Evolutionary conservation across 2,888 invertebrate genomes (phyloP), one percentile per base, ranked within the genome.

Genomic region (Eristalis arbustorum): DNA sequence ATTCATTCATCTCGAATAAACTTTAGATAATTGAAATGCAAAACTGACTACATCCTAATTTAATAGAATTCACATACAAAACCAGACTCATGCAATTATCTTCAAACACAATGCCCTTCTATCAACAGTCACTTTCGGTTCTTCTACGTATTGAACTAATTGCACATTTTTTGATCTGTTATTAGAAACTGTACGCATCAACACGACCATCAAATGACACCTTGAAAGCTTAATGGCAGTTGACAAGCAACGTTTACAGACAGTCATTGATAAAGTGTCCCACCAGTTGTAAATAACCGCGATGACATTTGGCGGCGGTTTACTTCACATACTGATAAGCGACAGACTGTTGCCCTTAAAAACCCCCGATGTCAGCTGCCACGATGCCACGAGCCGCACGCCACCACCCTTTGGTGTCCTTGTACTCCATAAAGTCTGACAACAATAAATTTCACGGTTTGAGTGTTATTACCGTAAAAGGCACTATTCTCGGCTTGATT

Each of bases 361-460:
- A 63, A 62, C n/a, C 42, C 13, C 34, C n/a, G 69, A 49, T 56
- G 49, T 8, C 63, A 83, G 42, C 72, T 68, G 77, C 34, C 68
- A 42, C 62, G 59, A 49, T 64, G 66, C 42, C 64, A 66, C 49
- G 11, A 11, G 37, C 22, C 28, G 1, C 14, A 22, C 11, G 40
- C 31, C 69, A 64, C 56, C 67, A 61, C 63, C 28, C 25, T 63
- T 56, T 28, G 56, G 23, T 59, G 18, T 11, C 56, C 28, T 40
- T 37, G 61, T 62, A 49, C 84, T 75, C 74, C 79, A 71, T 79
- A 67, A 84, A 71, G 62, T 79, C 74, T 49, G 40, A 34, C 61
- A 23, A 59, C 64, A 68, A 77, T 84, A 84, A 77, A 73, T 77
- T 85, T 68, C 59, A 31, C 13, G 37, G 49, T 34, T 31, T 56